Percentiles rank a stretch among this genome's conserved stretches.
Evolutionary conservation across 2,113 vertebrate species (phyloP).

Genomic region (Tyrannus savana): DNA sequence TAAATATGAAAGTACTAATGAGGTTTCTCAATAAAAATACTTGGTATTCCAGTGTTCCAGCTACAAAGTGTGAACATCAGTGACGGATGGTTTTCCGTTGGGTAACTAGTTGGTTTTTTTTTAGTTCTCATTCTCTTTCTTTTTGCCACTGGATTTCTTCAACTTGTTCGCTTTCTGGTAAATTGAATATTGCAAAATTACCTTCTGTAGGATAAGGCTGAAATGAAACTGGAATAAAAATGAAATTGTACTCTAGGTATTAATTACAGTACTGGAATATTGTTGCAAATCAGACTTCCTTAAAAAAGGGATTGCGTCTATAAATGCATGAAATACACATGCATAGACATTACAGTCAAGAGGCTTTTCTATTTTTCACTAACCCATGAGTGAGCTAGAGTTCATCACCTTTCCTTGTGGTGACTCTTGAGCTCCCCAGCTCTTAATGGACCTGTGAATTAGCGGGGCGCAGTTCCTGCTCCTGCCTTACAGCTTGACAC

Average conservation of each 20-base stretch:
- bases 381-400: background rate
- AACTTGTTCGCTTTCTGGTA: background rate
- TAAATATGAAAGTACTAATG: background rate
- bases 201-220: background rate
- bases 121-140: too few species aligned
- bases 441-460: fast-evolving
- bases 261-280: background rate
- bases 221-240: background rate
- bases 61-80: conserved; percentile 16
- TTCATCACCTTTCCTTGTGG: background rate
- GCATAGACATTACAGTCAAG: background rate
- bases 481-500: too few species aligned
- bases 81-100: background rate
- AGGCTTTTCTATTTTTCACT: background rate
- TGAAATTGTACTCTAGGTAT: background rate
- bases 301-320: background rate
- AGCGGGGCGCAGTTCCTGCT: too few species aligned
- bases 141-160: background rate
- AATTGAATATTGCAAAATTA: background rate
- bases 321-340: background rate
- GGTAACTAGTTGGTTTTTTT: background rate
- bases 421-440: background rate
- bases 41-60: background rate
- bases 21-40: background rate
- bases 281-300: background rate